A percentile compares a stretch with the other conserved stretches of the same genome.
These are phyloP conservation scores for Chaunax sp. DNA, from an alignment of 2,797 vertebrate genomes.

Conservation along the genomic window DNA sequence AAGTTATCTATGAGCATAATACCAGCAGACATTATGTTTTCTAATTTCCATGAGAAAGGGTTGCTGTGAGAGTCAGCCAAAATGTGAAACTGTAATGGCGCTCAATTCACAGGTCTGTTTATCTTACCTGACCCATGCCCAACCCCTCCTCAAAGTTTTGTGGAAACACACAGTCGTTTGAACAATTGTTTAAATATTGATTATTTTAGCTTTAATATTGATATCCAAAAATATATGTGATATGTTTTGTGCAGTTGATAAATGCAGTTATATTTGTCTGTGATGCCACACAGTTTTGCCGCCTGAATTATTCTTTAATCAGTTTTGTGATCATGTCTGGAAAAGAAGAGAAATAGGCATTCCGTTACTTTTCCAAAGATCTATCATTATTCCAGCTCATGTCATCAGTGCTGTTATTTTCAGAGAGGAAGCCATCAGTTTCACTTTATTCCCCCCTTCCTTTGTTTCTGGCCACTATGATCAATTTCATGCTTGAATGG, in stretches of 20 bases:
- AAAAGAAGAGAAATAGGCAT: neutral
- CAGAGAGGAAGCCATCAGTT: constrained; percentile 4
- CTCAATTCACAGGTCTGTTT: too few relatives aligned
- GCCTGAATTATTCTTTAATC: neutral
- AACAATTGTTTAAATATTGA: too few relatives aligned
- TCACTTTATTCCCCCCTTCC: constrained; percentile 2
- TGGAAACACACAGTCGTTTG: too few relatives aligned
- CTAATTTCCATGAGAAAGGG: too few relatives aligned
- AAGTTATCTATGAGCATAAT: too few relatives aligned
- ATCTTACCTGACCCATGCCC: too few relatives aligned
- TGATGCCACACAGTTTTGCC: neutral
- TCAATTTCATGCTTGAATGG: constrained; percentile 44
- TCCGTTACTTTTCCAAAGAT: neutral
- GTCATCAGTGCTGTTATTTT: neutral
- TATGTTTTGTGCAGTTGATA: too few relatives aligned
- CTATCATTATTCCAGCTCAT: constrained; percentile 1
- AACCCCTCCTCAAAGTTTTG: too few relatives aligned
- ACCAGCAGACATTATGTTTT: too few relatives aligned
- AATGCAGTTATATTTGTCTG: neutral
- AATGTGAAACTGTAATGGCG: too few relatives aligned
- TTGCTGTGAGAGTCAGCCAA: too few relatives aligned
- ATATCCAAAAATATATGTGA: neutral
- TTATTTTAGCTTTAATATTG: neutral
- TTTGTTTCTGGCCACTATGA: constrained; percentile 30
- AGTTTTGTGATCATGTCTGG: neutral